Conservation (phyloP, 2,113 vertebrate species). For the Crotalus horridus region DNA sequence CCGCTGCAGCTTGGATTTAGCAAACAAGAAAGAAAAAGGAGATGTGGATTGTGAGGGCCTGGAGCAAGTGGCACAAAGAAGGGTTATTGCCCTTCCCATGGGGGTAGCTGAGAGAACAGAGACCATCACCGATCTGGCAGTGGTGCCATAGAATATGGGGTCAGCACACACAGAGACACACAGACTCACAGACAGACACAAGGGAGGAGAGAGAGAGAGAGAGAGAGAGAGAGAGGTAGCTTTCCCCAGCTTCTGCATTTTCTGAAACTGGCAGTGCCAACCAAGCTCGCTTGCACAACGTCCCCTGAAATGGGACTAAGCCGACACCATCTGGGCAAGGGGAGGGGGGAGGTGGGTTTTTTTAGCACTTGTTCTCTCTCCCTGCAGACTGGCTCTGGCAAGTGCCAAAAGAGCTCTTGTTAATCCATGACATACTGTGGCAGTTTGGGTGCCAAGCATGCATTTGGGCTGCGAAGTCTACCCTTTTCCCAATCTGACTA, state of each 20-base stretch:
- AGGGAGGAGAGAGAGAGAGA: too few species aligned
- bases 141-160: slow-evolving; percentile 3
- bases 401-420: slow-evolving; percentile 47
- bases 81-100: slow-evolving; percentile 11
- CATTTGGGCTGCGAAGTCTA: neutral
- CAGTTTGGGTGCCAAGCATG: slow-evolving; percentile 19
- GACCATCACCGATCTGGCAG: neutral
- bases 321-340: slow-evolving; percentile 44
- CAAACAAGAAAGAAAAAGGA: neutral
- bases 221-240: neutral
- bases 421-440: slow-evolving; percentile 18
- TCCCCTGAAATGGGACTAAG: slow-evolving; percentile 27
- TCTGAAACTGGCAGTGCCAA: neutral
- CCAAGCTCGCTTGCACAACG: accelerated
- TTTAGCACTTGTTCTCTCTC: slow-evolving; percentile 50
- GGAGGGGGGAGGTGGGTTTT: slow-evolving; percentile 27
- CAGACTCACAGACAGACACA: neutral
- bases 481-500: slow-evolving; percentile 6
- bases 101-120: neutral
- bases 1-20: slow-evolving; percentile 8
- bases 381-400: slow-evolving; percentile 30
- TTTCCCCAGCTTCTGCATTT: neutral
- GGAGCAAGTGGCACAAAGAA: slow-evolving; percentile 15
- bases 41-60: neutral
- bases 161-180: neutral